Base-by-base conservation (phyloP, 2,113 vertebrate genomes). In the Vulpes vulpes region DNA sequence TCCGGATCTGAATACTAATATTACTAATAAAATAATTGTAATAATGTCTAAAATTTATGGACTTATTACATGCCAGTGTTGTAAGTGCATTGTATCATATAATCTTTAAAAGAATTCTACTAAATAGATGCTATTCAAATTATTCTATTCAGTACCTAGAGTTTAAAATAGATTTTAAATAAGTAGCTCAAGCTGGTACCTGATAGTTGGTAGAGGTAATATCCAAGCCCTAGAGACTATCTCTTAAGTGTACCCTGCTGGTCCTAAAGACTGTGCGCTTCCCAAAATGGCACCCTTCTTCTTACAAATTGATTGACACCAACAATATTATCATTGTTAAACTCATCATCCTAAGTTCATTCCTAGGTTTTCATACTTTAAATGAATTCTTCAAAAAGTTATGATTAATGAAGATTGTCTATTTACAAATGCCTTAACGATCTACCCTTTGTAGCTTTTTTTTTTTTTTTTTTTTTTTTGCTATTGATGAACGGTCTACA, bases 341-440 rank as follows among this genome's bases (percentile, higher is more conserved):
- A 49, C 1, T 90, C 14, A 43, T 53, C 20, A 80, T 69, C 17
- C 35, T 83, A n/a, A 78, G 9, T 49, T 78, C 2, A 73, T 78
- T 53, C 74, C 51, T 30, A 74, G 30, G 43, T 49, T 89, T 93
- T 83, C 60, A 74, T 17, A 80, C 3, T 57, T 79, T 93, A 30
- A 87, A 87, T 87, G 11, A 93, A 65, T 95, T 94, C 19, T 90
- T 67, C 16, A 69, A 80, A 94, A 38, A 90, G 16, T 62, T 84
- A 87, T 65, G 12, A 71, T 51, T 49, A 92, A 59, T 38, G 5
- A 35, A 53, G 80, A 62, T 5, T 87, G 6, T 43, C 11, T 92
- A 19, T 51, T 79, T 94, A 76, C 0, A 74, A 81, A 15, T 83
- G 22, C 32, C n/a, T n/a, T 69, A 85, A 73, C 71, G 96, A 84